Evolutionary conservation across 1,140 invertebrate genomes (phyloP).

Genomic region (Trypoxylus dichotomus): DNA sequence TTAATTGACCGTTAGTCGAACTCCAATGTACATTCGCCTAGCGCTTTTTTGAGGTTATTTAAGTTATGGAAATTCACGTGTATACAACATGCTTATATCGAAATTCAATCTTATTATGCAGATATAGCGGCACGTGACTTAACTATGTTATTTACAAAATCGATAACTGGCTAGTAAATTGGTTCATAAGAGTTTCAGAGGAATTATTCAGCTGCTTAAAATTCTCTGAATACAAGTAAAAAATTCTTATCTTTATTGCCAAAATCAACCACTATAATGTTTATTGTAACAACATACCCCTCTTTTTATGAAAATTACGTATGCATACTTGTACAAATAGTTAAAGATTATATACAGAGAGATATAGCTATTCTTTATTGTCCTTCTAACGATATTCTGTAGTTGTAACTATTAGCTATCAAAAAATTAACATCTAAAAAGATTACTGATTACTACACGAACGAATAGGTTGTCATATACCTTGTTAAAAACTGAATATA

Average conservation of each 20-base stretch:
- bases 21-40: too few species aligned
- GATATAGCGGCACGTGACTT: too few species aligned
- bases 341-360: neutral
- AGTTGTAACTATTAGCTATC: neutral
- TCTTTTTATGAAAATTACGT: neutral
- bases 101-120: too few species aligned
- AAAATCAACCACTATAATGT: neutral
- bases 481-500: constrained; percentile 10
- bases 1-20: too few species aligned
- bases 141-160: too few species aligned
- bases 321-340: neutral
- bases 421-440: neutral
- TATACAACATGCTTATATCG: too few species aligned
- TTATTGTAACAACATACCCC: neutral
- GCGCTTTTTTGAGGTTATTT: too few species aligned
- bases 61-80: too few species aligned
- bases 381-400: neutral
- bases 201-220: too few species aligned
- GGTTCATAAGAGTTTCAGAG: too few species aligned
- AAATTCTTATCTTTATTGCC: neutral
- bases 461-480: constrained; percentile 1
- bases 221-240: too few species aligned
- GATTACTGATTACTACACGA: constrained; percentile 9
- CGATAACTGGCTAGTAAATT: too few species aligned
- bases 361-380: neutral